Percentiles rank a stretch among this genome's conserved stretches.
Conservation (phyloP, 1,140 invertebrate species). For the Heliothis subflexa region DNA sequence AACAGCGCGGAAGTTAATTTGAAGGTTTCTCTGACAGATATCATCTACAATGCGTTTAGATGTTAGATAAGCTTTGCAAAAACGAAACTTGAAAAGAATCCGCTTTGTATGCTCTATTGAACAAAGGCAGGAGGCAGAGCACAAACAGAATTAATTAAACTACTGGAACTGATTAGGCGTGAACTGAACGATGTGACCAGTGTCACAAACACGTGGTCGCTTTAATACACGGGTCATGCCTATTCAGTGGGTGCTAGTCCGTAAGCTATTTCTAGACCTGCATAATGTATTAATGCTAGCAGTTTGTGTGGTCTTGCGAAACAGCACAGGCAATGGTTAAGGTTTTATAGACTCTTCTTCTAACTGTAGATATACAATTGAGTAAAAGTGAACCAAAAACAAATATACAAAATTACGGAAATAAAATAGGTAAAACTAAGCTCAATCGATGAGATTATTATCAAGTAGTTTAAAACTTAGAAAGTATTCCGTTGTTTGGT, state of each 20-base stretch:
- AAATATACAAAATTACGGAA: too few relatives aligned
- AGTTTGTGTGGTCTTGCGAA: neutral
- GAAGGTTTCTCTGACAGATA: constrained; percentile 25
- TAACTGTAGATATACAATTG: too few relatives aligned
- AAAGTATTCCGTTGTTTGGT: neutral
- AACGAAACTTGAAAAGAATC: constrained; percentile 4
- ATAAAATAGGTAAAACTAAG: too few relatives aligned
- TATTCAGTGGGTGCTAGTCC: neutral
- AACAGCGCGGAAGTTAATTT: neutral
- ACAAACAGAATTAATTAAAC: constrained; percentile 37
- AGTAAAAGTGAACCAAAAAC: too few relatives aligned
- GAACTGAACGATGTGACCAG: constrained; percentile 35
- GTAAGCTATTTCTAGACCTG: constrained; percentile 6
- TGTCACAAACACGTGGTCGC: constrained; percentile 24
- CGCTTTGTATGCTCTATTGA: neutral
- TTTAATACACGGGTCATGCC: neutral
- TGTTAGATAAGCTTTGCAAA: constrained; percentile 20
- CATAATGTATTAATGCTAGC: constrained; percentile 7
- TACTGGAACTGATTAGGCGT: constrained; percentile 31
- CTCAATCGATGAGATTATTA: too few relatives aligned
- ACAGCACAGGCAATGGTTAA: too few relatives aligned
- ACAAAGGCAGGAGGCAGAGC: neutral
- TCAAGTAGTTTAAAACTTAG: too few relatives aligned
- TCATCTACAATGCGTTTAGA: constrained; percentile 4
- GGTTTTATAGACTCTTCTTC: neutral